Evolutionary conservation across 1,140 invertebrate species (phyloP).

Genomic region (Pseudachorutes palmiensis): DNA sequence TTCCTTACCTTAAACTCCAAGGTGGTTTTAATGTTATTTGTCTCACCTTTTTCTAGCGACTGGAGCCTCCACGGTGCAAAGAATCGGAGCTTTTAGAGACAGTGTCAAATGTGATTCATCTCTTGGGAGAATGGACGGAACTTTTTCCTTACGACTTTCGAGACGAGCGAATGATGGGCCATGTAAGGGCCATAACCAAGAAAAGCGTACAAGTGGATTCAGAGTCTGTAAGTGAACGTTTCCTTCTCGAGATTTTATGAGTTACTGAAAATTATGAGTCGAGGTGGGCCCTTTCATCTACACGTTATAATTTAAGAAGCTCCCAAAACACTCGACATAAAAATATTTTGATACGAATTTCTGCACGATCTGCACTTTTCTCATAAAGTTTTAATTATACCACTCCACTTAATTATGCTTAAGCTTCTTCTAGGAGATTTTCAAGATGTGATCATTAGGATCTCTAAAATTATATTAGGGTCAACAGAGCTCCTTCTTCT

Average conservation of each 20-base stretch:
- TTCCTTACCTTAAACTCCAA: background rate
- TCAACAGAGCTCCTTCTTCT: background rate
- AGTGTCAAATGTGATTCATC: constrained; percentile 53
- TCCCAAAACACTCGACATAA: too few relatives aligned
- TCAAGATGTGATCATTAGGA: too few relatives aligned
- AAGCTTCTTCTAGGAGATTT: too few relatives aligned
- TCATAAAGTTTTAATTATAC: background rate
- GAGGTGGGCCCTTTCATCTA: background rate
- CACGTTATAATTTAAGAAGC: background rate
- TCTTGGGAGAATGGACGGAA: constrained; percentile 86
- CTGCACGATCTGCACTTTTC: background rate
- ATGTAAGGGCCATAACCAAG: constrained; percentile 80
- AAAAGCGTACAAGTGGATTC: constrained; percentile 60
- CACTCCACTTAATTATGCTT: too few relatives aligned
- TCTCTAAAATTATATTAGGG: too few relatives aligned
- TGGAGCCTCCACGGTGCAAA: background rate
- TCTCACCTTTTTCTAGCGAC: background rate
- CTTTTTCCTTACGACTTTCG: constrained; percentile 94
- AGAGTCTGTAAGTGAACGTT: constrained; percentile 49
- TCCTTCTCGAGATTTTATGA: background rate
- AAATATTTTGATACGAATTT: background rate
- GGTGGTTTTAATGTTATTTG: background rate
- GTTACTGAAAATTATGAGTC: background rate
- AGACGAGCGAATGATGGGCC: constrained; percentile 77
- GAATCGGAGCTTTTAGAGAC: background rate